These are phyloP conservation scores for Pristis pectinata DNA, from an alignment of 2,797 vertebrate species.

Conservation along the genomic window DNA sequence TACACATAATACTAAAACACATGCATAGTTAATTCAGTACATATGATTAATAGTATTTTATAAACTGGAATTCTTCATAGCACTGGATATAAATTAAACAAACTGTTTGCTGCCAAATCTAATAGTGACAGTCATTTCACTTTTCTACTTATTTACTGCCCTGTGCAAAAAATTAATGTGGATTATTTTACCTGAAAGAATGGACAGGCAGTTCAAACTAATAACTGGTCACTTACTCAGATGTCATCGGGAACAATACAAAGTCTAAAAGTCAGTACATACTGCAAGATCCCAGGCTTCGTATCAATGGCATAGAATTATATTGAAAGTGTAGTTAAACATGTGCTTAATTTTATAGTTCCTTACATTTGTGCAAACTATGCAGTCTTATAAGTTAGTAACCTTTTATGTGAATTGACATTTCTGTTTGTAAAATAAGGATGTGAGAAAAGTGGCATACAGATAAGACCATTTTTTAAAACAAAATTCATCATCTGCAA, in stretches of 20 bases:
- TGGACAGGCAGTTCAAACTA: neutral
- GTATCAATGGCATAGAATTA: neutral
- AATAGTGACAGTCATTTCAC: neutral
- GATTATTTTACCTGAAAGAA: neutral
- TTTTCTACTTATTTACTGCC: constrained; percentile 12
- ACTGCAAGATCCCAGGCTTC: too few relatives aligned
- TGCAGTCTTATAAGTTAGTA: neutral
- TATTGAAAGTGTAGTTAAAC: neutral
- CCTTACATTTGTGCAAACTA: neutral
- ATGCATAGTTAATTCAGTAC: neutral
- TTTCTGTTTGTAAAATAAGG: neutral
- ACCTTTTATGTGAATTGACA: neutral
- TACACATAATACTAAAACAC: neutral
- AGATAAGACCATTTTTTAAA: neutral
- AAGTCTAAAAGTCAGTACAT: neutral
- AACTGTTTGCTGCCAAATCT: neutral
- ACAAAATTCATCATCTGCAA: neutral
- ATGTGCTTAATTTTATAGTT: neutral
- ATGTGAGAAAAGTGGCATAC: neutral
- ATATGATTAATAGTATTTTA: neutral
- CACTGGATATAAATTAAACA: neutral
- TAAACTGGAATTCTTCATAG: neutral
- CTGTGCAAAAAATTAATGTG: neutral
- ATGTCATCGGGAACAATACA: neutral
- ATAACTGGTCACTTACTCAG: constrained; percentile 1